phyloP scores from a whole-genome alignment of 2,797 vertebrate genomes.

The Aselliscus stoliczkanus region DNA sequence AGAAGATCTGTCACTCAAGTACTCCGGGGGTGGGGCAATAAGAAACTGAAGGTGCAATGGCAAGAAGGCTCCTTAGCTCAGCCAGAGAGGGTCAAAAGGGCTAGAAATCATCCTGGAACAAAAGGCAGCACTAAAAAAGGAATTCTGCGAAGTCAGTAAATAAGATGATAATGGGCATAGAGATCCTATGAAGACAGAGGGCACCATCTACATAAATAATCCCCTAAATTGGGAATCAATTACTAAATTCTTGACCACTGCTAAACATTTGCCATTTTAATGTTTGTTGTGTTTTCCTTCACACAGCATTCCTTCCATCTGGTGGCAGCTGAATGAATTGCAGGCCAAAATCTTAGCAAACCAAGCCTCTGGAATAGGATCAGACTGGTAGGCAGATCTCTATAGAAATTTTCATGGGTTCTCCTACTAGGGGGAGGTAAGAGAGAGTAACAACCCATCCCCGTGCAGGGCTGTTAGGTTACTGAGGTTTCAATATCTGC shows the following conservation, averaged over 20 bases:
- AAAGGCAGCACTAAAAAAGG: background rate
- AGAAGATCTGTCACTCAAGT: background rate
- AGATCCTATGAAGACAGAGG: constrained; percentile 7
- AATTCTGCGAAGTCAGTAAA: background rate
- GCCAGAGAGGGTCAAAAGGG: background rate
- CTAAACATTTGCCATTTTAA: constrained; percentile 22
- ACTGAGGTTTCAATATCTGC: too few relatives aligned
- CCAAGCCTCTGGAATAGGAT: background rate
- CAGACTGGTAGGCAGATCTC: background rate
- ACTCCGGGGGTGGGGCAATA: background rate
- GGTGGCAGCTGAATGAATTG: constrained; percentile 49
- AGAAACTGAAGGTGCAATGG: background rate
- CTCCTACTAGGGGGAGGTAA: background rate
- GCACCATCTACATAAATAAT: background rate
- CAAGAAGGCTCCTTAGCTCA: background rate
- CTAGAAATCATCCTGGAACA: background rate
- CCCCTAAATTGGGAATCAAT: background rate
- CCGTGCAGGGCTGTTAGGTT: too few relatives aligned
- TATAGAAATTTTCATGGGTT: background rate
- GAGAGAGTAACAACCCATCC: background rate
- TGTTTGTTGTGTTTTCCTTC: constrained; percentile 24
- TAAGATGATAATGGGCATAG: background rate
- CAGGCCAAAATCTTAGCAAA: constrained; percentile 44
- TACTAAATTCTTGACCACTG: background rate
- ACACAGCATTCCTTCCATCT: constrained; percentile 58